These are phyloP conservation scores for Eurois occulta DNA, from an alignment of 2,888 invertebrate species.

Conservation along the genomic window DNA sequence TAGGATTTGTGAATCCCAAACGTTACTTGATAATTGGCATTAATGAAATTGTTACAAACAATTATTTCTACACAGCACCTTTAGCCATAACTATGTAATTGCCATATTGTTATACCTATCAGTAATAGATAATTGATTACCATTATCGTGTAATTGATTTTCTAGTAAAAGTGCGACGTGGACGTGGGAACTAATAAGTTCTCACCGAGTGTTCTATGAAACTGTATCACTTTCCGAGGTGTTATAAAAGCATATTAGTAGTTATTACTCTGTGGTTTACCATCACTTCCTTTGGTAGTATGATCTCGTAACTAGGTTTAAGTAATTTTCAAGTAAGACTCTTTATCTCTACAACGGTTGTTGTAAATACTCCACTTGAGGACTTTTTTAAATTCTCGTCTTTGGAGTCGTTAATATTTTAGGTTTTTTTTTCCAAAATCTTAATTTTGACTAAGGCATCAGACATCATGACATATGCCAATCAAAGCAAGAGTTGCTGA, in stretches of 20 bases:
- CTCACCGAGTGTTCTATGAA: slow-evolving; percentile 30
- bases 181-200: slow-evolving; percentile 48
- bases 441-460: no score
- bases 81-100: slow-evolving; percentile 16
- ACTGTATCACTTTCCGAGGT: slow-evolving; percentile 48
- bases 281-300: slow-evolving; percentile 7
- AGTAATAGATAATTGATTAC: slow-evolving; percentile 29
- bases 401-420: no score
- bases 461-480: no score
- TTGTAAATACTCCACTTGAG: no score
- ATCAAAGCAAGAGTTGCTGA: no score
- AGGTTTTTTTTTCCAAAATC: no score
- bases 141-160: slow-evolving; percentile 36
- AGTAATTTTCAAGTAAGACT: no score
- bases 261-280: slow-evolving; percentile 23
- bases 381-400: no score
- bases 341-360: no score
- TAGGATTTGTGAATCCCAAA: no score
- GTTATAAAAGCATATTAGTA: slow-evolving; percentile 15
- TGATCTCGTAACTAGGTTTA: no score
- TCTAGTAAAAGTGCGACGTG: slow-evolving; percentile 35
- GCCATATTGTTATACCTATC: neutral
- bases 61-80: slow-evolving; percentile 15
- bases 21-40: slow-evolving; percentile 6
- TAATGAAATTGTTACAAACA: slow-evolving; percentile 15